Base-by-base conservation (phyloP, 2,113 vertebrate species). In the Pitta sordida region DNA sequence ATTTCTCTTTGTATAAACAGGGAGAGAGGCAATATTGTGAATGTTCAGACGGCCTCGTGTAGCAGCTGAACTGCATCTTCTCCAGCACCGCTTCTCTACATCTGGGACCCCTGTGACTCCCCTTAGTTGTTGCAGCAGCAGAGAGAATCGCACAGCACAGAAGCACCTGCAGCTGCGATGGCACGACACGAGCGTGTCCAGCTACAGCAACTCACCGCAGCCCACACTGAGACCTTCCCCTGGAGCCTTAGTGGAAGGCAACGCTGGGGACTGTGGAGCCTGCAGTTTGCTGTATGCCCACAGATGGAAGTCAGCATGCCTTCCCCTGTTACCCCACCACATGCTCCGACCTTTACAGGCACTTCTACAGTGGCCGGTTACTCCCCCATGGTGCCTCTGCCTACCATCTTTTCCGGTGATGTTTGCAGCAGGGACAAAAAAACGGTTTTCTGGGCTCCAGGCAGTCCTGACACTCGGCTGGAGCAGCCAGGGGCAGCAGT, bases 111-210 rank as follows among this genome's bases (percentile, higher is more conserved):
- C 49, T 6, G 20, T 29, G 6, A 23, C 10, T 14, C 9, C 76
- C 8, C 1, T 29, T 2, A 8, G n/a, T 1, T 4, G 53, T 58
- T 32, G 67, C 62, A 48, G n/a, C 3, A 51, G 86, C 52, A 34
- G 56, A 30, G 29, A 22, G 48, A 79, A 30, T 1, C 1, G 59
- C 68, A 10, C 22, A 3, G 34, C 10, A 29, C 34, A 37, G 26
- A 22, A 37, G 46, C 2, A 2, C 4, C 55, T 17, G 29, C 10
- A 36, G 4, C 44, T 43, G 27, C 7, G 1, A 3, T 1, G 19
- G 43, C 39, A 7, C 0, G 8, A 30, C 2, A 26, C 1, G 0
- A 86, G 46, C 2, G 0, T 2, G 7, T 55, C 11, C 52, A 62
- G 1, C 55, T 4, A 2, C 15, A 9, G 34, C 10, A 15, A 48